Base-by-base conservation (phyloP, 1,140 invertebrate species). In the Arion vulgaris region DNA sequence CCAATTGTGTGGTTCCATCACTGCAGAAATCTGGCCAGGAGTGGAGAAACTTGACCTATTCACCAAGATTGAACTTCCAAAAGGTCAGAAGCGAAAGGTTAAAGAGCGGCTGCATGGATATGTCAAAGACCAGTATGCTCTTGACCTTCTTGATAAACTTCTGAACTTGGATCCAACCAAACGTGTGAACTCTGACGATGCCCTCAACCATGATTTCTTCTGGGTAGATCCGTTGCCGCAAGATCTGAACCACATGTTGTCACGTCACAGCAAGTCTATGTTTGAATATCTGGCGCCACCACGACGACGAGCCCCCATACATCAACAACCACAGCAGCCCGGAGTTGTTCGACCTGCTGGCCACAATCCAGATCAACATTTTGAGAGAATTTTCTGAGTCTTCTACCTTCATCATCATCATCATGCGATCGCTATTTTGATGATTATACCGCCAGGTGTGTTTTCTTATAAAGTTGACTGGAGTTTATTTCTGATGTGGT, bases 1-100 rank as follows among this genome's bases (percentile, higher is more conserved):
- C 0, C 97, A 99, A 90, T 92, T 99, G 17, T 99, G 98, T 93
- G 99, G 99, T 0, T 97, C 97, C 0, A 99, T 99, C 74, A 97
- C 95, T 0, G 95, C 97, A 0, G 96, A 98, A 86, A 95, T 99
- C 7, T 92, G 98, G 98, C 97, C 98, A 0, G 97, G 96, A 0
- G 97, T 99, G 0, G 97, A 99, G 87, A 95, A 95, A 89, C 92
- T 99, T 28, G 98, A 99, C 86, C 92, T 99, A 0, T 99, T 95
- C 91, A 96, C 94, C 73, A 97, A 97, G 92, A 95, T 99, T 93
- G 96, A 99, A 85, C 92, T 99, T 74, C 95, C 96, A 0, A 96
- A 97, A 91, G 96, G 95, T 74, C 96, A 98, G 90, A 99, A 98
- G 90, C 92, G 98, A 86, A 97, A 97, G 90, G 95, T 96, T 0